Evolutionary conservation across 2,113 vertebrate genomes (phyloP).

Genomic region (Puma concolor): DNA sequence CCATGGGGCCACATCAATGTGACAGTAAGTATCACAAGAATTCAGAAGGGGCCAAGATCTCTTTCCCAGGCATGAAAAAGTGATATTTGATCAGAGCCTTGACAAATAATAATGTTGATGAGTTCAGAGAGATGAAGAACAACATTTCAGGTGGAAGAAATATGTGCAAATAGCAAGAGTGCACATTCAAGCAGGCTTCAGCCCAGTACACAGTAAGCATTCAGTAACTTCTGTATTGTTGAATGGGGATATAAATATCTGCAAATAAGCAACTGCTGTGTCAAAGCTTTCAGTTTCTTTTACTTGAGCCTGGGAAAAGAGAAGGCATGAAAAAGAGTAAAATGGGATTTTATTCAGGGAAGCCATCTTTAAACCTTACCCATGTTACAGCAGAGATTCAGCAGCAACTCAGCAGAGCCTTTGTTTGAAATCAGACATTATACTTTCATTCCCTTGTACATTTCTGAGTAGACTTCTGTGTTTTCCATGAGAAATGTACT

Average conservation of each 20-base stretch:
- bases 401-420: not conserved
- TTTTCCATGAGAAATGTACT: not conserved
- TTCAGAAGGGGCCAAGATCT: not conserved
- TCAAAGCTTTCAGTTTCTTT: not conserved
- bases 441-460: not conserved
- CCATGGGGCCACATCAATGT: rapidly evolving
- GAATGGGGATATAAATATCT: not conserved
- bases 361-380: not conserved
- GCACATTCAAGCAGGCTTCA: rapidly evolving
- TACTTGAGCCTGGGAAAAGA: not conserved
- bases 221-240: too few relatives aligned
- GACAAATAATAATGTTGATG: not conserved
- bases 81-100: not conserved
- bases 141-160: not conserved
- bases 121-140: too few relatives aligned
- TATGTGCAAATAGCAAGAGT: not conserved
- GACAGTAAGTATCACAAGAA: rapidly evolving
- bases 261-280: not conserved
- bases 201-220: too few relatives aligned
- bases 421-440: not conserved
- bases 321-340: not conserved
- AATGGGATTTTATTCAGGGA: not conserved
- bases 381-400: not conserved
- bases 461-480: not conserved
- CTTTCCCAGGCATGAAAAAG: not conserved